Conservation (phyloP, 2,888 invertebrate genomes). For the Oscheius onirici region DNA sequence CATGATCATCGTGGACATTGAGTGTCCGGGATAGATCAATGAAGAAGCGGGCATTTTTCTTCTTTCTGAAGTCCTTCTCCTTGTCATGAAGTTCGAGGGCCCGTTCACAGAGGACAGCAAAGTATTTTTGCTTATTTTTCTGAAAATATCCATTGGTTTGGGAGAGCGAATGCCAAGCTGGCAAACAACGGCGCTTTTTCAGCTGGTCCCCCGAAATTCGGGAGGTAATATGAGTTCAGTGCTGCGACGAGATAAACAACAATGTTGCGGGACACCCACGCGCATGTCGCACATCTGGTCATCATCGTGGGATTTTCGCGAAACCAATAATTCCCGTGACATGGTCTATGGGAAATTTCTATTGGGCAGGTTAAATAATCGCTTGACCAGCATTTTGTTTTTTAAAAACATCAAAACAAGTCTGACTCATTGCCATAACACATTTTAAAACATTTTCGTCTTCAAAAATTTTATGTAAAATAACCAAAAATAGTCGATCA, state of each 20-base stretch:
- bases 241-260: slow-evolving; percentile 4
- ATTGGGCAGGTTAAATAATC: too few species aligned
- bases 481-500: not conserved
- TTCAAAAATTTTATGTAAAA: not conserved
- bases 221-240: slow-evolving; percentile 1
- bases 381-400: too few species aligned
- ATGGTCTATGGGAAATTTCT: too few species aligned
- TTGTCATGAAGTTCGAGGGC: slow-evolving; percentile 62
- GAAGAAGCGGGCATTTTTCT: slow-evolving; percentile 51
- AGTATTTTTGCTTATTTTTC: slow-evolving; percentile 58
- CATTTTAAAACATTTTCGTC: too few species aligned
- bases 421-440: not conserved
- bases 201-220: not conserved
- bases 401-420: too few species aligned
- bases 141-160: slow-evolving; percentile 34
- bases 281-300: too few species aligned
- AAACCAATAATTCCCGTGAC: too few species aligned
- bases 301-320: too few species aligned
- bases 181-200: not conserved
- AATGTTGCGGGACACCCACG: too few species aligned
- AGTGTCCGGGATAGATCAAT: slow-evolving; percentile 60
- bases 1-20: slow-evolving; percentile 57
- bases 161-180: not conserved
- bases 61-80: slow-evolving; percentile 52
- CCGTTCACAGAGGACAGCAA: slow-evolving; percentile 53